Base-by-base conservation (phyloP, 2,888 invertebrate species). In the Crocallis elinguaria region DNA sequence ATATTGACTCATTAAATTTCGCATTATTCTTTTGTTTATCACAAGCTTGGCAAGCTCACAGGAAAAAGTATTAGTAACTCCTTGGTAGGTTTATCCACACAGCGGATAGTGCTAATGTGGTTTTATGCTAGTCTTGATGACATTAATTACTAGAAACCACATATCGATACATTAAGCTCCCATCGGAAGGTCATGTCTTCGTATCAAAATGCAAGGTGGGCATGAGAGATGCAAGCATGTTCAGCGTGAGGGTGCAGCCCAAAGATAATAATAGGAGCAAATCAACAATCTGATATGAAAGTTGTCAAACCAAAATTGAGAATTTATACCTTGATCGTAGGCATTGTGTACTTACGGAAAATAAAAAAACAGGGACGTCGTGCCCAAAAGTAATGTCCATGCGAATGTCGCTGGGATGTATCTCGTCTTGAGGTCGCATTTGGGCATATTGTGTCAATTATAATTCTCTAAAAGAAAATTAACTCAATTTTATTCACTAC, bases 341-440 rank as follows among this genome's bases (percentile, higher is more conserved):
- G 80, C 76, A 77, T 74, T 83, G 77, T 84, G 85, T 92, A 98
- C 98, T 98, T 94, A 99, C 98, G 98, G 98, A 92, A 96, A 98
- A 92, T 96, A 97, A 94, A 98, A 99, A 94, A 98, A 99, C 78
- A 98, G 94, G 82, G 96, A 95, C 73, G 98, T 98, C 74, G 98
- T 97, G 84, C 95, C 96, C 86, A 99, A 93, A 75, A 99, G 94
- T 82, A 99, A 93, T 73, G 96, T 95, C 99, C 99, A 99, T 86
- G 99, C 99, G 94, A 98, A 97, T 83, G 97, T 97, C 92, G 99
- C 99, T 91, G 99, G 99, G 94, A 98, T 95, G 93, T 97, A 97
- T 94, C 97, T 96, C 92, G 98, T 97, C 92, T 97, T 97, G 89
- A 97, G 95, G 94, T 97, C 97, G 94, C 98, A 98, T 96, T 96